Base-by-base conservation (phyloP, 2,113 vertebrate species). In the Colinus virginianus region DNA sequence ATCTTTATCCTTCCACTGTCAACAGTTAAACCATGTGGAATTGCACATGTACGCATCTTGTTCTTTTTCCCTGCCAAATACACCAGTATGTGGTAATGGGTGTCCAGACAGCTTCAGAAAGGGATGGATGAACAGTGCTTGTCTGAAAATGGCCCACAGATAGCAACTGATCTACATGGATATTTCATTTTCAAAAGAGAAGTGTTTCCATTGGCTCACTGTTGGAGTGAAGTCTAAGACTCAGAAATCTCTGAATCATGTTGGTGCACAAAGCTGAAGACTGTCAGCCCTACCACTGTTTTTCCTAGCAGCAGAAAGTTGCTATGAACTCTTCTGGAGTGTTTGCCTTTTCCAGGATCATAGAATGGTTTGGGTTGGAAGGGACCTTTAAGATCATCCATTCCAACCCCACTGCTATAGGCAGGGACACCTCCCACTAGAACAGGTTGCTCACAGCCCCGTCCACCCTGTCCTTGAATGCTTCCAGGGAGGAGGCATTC, bases 291-390 rank as follows among this genome's bases (percentile, higher is more conserved):
- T 79, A 34, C 70, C 14, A 67, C 58, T 58, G 21, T 85, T 80
- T 80, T 85, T 85, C 68, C 26, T 85, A 40, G 71, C 46, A 45
- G 1, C 2, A 26, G n/a, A 34, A 76, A 81, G 53, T 78, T 86
- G 46, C 46, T 49, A 0, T 78, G 84, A 71, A 34, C 17, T 67
- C 68, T 91, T 59, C n/a, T 75, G 53, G 22, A 70, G 61, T 48
- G 64, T 92, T 89, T 70, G 45, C 51, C 46, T 87, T 94, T 89
- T 78, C 26, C 51, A 53, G 26, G 28, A 28, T 53, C 26, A 26
- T 28, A 53, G 51, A 53, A 53, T 4, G 26, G 51, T 53, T 28
- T 53, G 8, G 8, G 26, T 53, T 53, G 51, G 26, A 26, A 53
- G 26, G 51, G 26, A 51, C 49, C 25, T 13, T 49, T 26, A 51